phyloP scores from a whole-genome alignment of 2,888 invertebrate genomes.

The Chorisops tibialis region DNA sequence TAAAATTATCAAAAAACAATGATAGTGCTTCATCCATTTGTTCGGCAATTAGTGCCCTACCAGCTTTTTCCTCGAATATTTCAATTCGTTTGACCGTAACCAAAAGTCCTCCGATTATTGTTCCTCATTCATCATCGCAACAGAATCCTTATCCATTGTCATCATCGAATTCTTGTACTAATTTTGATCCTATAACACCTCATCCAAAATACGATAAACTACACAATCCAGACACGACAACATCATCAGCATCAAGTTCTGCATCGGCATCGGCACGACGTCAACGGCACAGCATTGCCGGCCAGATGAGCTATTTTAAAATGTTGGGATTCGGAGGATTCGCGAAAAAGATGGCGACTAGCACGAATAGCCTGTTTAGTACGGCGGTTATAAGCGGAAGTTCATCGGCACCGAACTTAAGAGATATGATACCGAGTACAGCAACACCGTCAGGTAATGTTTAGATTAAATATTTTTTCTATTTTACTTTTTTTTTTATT shows the following conservation, averaged over 20 bases:
- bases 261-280: conserved; percentile 62
- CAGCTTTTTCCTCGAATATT: neutral
- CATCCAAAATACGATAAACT: conserved; percentile 38
- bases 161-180: conserved; percentile 36
- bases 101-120: neutral
- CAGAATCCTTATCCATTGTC: neutral
- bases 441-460: conserved; percentile 71
- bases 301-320: conserved; percentile 92
- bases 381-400: conserved; percentile 95
- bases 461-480: conserved; percentile 22
- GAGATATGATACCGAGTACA: conserved; percentile 78
- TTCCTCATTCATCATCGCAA: neutral
- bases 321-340: conserved; percentile 74
- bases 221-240: conserved; percentile 45
- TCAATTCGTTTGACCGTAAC: conserved; percentile 24
- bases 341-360: conserved; percentile 64
- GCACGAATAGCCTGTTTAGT: conserved; percentile 85
- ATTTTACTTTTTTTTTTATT: neutral
- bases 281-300: conserved; percentile 94
- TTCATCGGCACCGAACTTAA: conserved; percentile 85
- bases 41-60: neutral
- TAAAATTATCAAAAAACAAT: neutral
- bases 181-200: conserved; percentile 42
- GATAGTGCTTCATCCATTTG: conserved; percentile 15
- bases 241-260: conserved; percentile 42